Base-by-base conservation (phyloP, 2,888 invertebrate genomes). In the Actias luna region DNA sequence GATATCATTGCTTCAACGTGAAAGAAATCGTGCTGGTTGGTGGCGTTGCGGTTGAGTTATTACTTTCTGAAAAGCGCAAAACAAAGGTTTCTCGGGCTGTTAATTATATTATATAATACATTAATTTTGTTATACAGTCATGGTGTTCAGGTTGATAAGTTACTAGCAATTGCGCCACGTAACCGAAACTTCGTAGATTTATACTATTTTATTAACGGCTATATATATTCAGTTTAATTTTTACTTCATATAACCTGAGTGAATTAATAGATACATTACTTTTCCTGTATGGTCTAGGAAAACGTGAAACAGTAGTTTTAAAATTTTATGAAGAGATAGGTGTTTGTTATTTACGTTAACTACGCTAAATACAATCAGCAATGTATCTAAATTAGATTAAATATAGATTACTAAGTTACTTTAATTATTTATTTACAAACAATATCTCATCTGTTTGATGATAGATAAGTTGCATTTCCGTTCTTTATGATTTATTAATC, bases 151-250 rank as follows among this genome's bases (percentile, higher is more conserved):
- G 7, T 58, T 36, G 36, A 25, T 25, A 58, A 35, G 58, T 36
- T 35, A 55, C 61, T 35, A 1, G 18, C 35, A 55, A 27, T 55
- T 25, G n/a, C 12, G 25, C 52, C 55, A 27, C 55, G 42, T 29
- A 31, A 33, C 25, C 60, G 60, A 42, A 60, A 60, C 35, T 50
- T n/a, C 35, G 35, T 46, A 46, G 46, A 33, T 25, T 55, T 27
- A 55, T 55, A n/a, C 27, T 27, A 27, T 25, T 61, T 55, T 61
- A 46, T 46, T 52, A 29, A 50, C 35, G 55, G 42, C 35, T 52
- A 33, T 36, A 42, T 42, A 27, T 61, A 36, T 55, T 61, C 55
- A n/a, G 25, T 35, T 60, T 35, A 55, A 55, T 55, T 52, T 52
- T 58, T 25, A 35, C 50, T 18, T 16, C 7, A 33, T n/a, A 52